Conservation (phyloP, 1,140 invertebrate species). For the Planococcus citri region DNA sequence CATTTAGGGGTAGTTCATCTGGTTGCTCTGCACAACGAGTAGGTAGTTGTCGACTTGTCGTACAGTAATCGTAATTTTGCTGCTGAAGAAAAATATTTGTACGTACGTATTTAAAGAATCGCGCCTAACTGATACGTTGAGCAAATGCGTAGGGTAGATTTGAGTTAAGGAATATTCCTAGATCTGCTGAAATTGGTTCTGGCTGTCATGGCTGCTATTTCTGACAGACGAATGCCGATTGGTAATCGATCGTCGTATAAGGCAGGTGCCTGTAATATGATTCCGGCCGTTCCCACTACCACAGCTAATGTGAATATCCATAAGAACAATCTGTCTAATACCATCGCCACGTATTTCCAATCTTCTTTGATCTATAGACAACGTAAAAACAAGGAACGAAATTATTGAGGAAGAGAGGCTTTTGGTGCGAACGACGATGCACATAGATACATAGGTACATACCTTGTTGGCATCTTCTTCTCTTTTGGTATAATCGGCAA, state of each 20-base stretch:
- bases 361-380: constrained; percentile 71
- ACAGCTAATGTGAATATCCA: constrained; percentile 94
- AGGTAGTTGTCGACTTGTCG: no score
- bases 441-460: no score
- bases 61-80: no score
- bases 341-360: constrained; percentile 99
- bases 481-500: constrained; percentile 82
- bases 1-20: no score
- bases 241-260: constrained; percentile 81
- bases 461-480: constrained; percentile 85
- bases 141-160: no score
- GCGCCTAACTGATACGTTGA: no score
- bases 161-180: neutral
- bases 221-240: constrained; percentile 72
- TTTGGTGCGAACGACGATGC: neutral
- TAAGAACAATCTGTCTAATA: constrained; percentile 87
- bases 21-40: no score
- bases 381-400: neutral
- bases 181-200: neutral
- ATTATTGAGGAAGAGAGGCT: no score
- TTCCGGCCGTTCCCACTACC: constrained; percentile 83
- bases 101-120: no score
- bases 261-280: constrained; percentile 82
- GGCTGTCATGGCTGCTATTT: constrained; percentile 43
- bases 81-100: no score